Percentiles rank a stretch among this genome's conserved stretches.
phyloP scores from a whole-genome alignment of 2,797 vertebrate species.

The Neosilurus mollespiculum region DNA sequence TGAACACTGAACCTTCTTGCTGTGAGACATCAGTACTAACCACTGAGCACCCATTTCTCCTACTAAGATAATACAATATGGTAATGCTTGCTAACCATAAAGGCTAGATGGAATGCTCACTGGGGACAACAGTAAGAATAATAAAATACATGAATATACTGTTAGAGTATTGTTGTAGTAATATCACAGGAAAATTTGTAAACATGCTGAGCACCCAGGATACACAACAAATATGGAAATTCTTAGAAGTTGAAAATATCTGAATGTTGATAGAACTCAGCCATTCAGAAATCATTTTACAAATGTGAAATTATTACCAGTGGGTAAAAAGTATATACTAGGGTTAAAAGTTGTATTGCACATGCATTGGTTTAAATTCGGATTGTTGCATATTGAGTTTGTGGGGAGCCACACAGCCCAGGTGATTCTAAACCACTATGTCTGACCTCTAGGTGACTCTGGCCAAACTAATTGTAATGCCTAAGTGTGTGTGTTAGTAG shows the following conservation, averaged over 20 bases:
- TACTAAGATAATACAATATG: too few relatives aligned
- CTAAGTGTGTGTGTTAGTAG: conserved; percentile 14
- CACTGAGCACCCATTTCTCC: too few relatives aligned
- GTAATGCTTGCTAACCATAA: too few relatives aligned
- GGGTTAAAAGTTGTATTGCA: not conserved
- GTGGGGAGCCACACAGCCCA: not conserved
- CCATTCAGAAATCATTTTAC: not conserved
- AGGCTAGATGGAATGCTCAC: too few relatives aligned
- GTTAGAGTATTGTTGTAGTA: too few relatives aligned
- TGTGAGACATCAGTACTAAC: too few relatives aligned
- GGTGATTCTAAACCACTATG: conserved; percentile 3
- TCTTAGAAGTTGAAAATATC: not conserved
- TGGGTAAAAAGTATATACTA: too few relatives aligned
- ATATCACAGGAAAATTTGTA: not conserved
- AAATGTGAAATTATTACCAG: not conserved
- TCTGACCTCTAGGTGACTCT: conserved; percentile 7
- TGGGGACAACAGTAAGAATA: too few relatives aligned
- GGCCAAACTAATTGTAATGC: not conserved
- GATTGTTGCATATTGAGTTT: not conserved
- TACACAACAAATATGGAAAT: not conserved
- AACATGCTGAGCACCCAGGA: not conserved
- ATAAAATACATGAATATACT: too few relatives aligned
- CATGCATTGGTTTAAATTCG: not conserved
- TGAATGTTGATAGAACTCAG: not conserved
- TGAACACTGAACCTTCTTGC: too few relatives aligned